A percentile compares a stretch with the other conserved stretches of the same genome.
These are phyloP conservation scores for Muraenolepis orangiensis DNA, from an alignment of 2,797 vertebrate species.

Conservation along the genomic window DNA sequence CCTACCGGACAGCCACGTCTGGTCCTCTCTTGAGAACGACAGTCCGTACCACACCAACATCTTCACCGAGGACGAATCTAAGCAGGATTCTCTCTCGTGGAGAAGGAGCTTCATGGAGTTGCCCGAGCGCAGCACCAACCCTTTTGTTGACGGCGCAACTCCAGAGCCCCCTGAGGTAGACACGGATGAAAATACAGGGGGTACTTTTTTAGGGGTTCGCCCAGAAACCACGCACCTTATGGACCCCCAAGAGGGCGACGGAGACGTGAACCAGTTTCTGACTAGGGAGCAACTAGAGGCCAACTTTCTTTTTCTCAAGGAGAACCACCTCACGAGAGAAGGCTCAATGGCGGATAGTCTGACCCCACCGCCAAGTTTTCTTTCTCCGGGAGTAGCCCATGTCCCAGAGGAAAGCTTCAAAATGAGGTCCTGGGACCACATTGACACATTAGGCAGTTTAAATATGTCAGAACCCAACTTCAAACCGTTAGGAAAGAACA, in stretches of 20 bases:
- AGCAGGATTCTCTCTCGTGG: constrained; percentile 71
- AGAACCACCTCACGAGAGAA: constrained; percentile 82
- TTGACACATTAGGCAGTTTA: constrained; percentile 65
- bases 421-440: constrained; percentile 67
- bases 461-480: constrained; percentile 58
- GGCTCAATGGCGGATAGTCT: constrained; percentile 43
- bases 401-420: constrained; percentile 66
- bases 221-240: constrained; percentile 59
- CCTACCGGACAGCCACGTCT: constrained; percentile 77
- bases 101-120: constrained; percentile 75
- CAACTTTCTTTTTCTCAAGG: constrained; percentile 88
- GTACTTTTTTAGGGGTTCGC: constrained; percentile 70
- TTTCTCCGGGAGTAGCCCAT: constrained; percentile 59
- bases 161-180: constrained; percentile 39
- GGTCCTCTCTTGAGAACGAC: constrained; percentile 76
- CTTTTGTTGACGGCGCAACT: constrained; percentile 47
- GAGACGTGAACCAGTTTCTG: constrained; percentile 59
- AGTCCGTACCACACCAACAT: constrained; percentile 83
- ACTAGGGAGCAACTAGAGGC: constrained; percentile 79
- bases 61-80: constrained; percentile 76
- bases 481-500: constrained; percentile 54
- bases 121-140: constrained; percentile 73
- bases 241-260: constrained; percentile 53
- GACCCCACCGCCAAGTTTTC: constrained; percentile 61
- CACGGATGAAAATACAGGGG: constrained; percentile 41